phyloP scores from a whole-genome alignment of 37 sponge, comb jelly and placozoan species.

The Ephydatia muelleri region DNA sequence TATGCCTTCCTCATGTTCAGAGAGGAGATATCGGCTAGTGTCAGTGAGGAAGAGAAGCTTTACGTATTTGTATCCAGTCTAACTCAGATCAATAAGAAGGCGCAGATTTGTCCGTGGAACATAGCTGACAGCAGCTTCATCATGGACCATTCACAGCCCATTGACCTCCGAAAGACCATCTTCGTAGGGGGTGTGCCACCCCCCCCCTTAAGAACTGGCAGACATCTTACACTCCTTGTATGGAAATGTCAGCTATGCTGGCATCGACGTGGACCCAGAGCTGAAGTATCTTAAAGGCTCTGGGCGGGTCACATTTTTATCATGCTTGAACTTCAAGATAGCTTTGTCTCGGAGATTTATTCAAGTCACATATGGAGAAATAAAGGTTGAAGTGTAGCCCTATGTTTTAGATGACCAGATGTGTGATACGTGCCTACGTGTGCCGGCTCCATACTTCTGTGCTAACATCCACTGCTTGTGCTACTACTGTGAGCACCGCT shows the following conservation, averaged over 20 bases:
- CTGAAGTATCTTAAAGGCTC: slow-evolving; percentile 86
- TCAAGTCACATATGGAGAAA: slow-evolving; percentile 73
- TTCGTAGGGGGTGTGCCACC: slow-evolving; percentile 54
- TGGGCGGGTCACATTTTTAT: slow-evolving; percentile 80
- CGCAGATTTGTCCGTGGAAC: slow-evolving; percentile 85
- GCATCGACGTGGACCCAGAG: slow-evolving; percentile 81
- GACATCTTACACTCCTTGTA: slow-evolving; percentile 72
- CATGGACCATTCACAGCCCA: no score
- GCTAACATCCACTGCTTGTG: slow-evolving; percentile 78
- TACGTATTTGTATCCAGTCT: slow-evolving; percentile 89
- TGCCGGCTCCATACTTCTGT: slow-evolving; percentile 85
- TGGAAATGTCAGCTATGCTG: slow-evolving; percentile 86
- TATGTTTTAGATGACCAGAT: slow-evolving; percentile 89
- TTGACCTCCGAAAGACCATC: slow-evolving; percentile 81
- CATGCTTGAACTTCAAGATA: slow-evolving; percentile 65
- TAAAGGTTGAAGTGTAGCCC: slow-evolving; percentile 86
- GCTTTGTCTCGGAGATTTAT: slow-evolving; percentile 76
- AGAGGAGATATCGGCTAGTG: slow-evolving; percentile 88
- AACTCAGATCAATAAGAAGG: slow-evolving; percentile 92
- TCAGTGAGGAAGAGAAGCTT: slow-evolving; percentile 80
- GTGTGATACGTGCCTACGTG: slow-evolving; percentile 53
- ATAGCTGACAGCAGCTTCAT: slow-evolving; percentile 74
- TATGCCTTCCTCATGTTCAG: slow-evolving; percentile 97
- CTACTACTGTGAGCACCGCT: slow-evolving; percentile 87
- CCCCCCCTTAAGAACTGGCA: slow-evolving; percentile 62